Percentiles rank a stretch among this genome's conserved stretches.
Conservation (phyloP, 2,797 vertebrate genomes). For the Galaxias olidus region DNA sequence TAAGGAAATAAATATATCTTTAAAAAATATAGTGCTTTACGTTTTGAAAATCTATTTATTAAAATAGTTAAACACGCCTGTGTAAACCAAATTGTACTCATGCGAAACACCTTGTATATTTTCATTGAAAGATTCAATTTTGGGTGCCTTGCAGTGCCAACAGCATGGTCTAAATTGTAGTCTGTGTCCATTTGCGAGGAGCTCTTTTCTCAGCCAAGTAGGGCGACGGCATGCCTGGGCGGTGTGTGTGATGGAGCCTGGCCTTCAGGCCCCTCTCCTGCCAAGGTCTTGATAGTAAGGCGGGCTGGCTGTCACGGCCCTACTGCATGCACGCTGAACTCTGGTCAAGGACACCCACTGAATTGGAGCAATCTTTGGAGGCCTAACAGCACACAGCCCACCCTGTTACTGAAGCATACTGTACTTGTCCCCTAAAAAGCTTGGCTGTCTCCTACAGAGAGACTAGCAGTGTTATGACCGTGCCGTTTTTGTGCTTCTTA, state of each 20-base stretch:
- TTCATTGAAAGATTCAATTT: no score
- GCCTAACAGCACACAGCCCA: neutral
- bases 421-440: no score
- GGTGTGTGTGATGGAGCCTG: neutral
- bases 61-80: no score
- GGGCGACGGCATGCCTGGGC: neutral
- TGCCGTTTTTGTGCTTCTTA: no score
- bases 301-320: slow-evolving; percentile 23
- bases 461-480: no score
- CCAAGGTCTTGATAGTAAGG: slow-evolving; percentile 8
- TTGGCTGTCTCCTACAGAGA: no score
- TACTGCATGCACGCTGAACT: slow-evolving; percentile 3
- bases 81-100: no score
- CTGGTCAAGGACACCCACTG: slow-evolving; percentile 29
- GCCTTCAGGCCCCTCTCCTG: slow-evolving; percentile 18
- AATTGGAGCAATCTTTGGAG: slow-evolving; percentile 14
- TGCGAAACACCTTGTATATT: no score
- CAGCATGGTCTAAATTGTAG: neutral
- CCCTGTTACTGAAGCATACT: no score
- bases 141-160: neutral
- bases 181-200: neutral
- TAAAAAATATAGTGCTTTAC: no score
- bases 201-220: neutral
- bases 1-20: no score
- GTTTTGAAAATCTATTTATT: no score